Evolutionary conservation across 64 coral and sea anemone species (phyloP), one percentile per base, ranked within the genome.

Genomic region (Montipora efflorescens): DNA sequence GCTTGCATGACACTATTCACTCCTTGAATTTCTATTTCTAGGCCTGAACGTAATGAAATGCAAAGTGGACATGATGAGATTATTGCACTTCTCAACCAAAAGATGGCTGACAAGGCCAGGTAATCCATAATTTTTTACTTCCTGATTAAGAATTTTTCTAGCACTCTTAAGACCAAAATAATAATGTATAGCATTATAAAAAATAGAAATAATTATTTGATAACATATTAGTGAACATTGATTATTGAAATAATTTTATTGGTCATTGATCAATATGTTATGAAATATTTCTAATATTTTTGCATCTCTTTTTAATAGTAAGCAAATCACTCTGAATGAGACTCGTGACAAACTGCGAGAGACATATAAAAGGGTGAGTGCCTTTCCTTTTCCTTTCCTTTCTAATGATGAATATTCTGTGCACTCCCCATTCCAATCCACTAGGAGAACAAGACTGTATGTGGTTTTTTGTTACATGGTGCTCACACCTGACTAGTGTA

Each of bases 21-120:
- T 57, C 11, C 7, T 57, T 57, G 53, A 57, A 61, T 75, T 14
- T 86, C 19, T 59, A 6, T 75, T 78, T 88, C 23, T 75, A 99
- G 97, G 53, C 97, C 97, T 14, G 94, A 94, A 21, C 90, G 97
- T 61, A 72, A 99, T 96, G 94, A 94, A 14, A 94, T 96, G 91
- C 95, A 96, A 86, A 92, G 78, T 18, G 97, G 95, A 9, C 95
- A 99, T 89, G 95, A 99, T 90, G 89, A 95, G 67, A 95, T 99
- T 82, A 95, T 99, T 80, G 91, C 94, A 21, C 80, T 99, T 12
- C 89, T 99, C 68, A 99, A 99, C 67, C 97, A 99, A 67, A 96
- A 94, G 81, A 99, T 99, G 97, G 97, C 97, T 89, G 97, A 99
- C 59, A 99, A 99, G 87, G 97, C 97, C 73, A 99, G 97, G 97